phyloP scores from a whole-genome alignment of 2,797 vertebrate species.

The Tangara arthus region DNA sequence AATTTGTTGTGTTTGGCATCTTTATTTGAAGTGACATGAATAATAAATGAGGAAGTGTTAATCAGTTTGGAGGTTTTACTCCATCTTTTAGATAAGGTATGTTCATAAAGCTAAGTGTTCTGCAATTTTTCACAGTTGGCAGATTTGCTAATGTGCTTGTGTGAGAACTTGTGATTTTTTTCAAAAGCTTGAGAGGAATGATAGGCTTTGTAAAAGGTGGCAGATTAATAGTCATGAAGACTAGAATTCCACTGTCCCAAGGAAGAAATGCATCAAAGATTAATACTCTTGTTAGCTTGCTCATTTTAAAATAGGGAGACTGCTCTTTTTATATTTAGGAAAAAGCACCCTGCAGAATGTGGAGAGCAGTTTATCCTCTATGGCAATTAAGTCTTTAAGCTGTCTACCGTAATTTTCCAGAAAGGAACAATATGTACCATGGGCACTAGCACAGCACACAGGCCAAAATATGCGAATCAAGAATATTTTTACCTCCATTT shows the following conservation, averaged over 20 bases:
- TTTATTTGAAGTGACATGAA: conserved; percentile 6
- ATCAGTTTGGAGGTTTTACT: conserved; percentile 11
- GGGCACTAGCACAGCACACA: background rate
- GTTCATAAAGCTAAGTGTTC: conserved; percentile 21
- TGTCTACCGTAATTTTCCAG: background rate
- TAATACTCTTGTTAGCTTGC: background rate
- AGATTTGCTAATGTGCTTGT: conserved; percentile 41
- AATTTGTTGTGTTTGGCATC: background rate
- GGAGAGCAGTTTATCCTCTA: background rate
- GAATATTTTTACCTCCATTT: background rate
- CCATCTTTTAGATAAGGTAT: conserved; percentile 34
- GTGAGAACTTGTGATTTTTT: conserved; percentile 50
- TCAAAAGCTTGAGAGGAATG: conserved; percentile 13
- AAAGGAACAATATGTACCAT: background rate
- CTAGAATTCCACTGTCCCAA: conserved; percentile 22
- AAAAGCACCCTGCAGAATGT: background rate
- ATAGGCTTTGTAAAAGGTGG: conserved; percentile 38
- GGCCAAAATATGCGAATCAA: background rate
- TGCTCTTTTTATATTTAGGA: background rate
- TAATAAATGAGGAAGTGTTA: conserved; percentile 34
- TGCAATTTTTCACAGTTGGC: conserved; percentile 39
- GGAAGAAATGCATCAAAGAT: conserved; percentile 4
- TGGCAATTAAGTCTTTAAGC: background rate
- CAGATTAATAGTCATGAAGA: conserved; percentile 24
- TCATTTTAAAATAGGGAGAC: background rate